Conservation (phyloP, 1,140 invertebrate species). For the Hetaerina americana region DNA sequence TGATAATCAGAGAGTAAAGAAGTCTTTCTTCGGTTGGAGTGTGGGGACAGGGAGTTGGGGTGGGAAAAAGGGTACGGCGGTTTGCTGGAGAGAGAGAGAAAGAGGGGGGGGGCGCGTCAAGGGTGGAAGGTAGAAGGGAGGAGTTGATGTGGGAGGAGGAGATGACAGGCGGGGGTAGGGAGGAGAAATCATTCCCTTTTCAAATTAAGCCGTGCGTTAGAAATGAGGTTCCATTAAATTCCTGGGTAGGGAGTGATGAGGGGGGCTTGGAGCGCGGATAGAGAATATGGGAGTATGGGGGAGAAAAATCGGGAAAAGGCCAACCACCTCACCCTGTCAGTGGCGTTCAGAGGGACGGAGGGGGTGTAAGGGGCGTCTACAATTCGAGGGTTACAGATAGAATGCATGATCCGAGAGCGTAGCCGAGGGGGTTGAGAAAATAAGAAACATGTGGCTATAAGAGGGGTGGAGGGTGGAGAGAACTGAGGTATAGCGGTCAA, state of each 20-base stretch:
- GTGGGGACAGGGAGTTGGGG: background rate
- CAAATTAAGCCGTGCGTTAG: background rate
- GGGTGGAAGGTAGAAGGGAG: background rate
- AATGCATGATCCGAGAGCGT: too few species aligned
- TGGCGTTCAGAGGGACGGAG: too few species aligned
- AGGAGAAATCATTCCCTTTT: background rate
- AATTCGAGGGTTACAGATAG: too few species aligned
- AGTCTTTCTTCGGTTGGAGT: background rate
- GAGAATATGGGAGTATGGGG: too few species aligned
- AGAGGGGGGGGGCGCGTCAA: background rate
- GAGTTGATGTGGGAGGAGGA: background rate
- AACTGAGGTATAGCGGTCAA: too few species aligned
- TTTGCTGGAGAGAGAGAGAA: background rate
- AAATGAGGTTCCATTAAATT: background rate
- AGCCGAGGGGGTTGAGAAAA: too few species aligned
- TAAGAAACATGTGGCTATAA: too few species aligned
- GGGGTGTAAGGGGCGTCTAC: too few species aligned
- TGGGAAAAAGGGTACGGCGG: background rate
- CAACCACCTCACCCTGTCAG: too few species aligned
- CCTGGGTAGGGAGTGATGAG: background rate
- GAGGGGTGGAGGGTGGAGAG: too few species aligned
- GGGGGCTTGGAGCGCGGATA: too few species aligned
- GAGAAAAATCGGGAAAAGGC: background rate
- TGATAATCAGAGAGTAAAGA: background rate
- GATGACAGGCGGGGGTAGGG: background rate